Percentiles rank a stretch among this genome's conserved stretches.
Evolutionary conservation across 2,113 vertebrate species (phyloP).

Genomic region (Deroptyus accipitrinus): DNA sequence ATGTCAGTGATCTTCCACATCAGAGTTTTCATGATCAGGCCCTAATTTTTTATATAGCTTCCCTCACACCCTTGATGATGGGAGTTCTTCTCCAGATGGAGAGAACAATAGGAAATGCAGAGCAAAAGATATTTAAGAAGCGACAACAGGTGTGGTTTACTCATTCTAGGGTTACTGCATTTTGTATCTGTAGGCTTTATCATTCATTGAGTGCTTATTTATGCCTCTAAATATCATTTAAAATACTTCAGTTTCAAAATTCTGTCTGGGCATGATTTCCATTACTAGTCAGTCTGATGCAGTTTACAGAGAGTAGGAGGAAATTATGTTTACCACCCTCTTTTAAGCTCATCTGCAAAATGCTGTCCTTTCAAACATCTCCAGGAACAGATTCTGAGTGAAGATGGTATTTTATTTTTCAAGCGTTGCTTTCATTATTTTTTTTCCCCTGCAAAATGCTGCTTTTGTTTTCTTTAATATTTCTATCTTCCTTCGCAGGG

Average conservation of each 20-base stretch:
- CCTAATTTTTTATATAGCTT: background rate
- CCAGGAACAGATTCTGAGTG: background rate
- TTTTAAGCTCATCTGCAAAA: constrained; percentile 10
- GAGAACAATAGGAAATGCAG: background rate
- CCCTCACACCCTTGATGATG: background rate
- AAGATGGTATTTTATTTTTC: background rate
- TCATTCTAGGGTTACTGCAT: background rate
- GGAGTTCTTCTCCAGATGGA: background rate
- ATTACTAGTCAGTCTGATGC: background rate
- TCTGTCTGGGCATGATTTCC: background rate
- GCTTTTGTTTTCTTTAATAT: background rate
- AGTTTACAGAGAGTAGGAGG: constrained; percentile 35
- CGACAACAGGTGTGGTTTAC: background rate
- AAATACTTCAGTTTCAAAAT: background rate
- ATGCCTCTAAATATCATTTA: background rate
- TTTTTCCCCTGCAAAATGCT: background rate
- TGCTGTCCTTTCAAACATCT: constrained; percentile 17
- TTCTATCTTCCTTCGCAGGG: background rate
- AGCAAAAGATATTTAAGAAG: constrained; percentile 13
- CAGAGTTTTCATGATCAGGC: constrained; percentile 7
- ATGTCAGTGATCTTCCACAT: background rate
- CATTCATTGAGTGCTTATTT: constrained; percentile 14
- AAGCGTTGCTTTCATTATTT: background rate
- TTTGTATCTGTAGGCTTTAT: background rate
- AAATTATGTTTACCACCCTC: constrained; percentile 26